Evolutionary conservation across 2,113 vertebrate species (phyloP), one percentile per base, ranked within the genome.

Genomic region (Sylvia atricapilla): DNA sequence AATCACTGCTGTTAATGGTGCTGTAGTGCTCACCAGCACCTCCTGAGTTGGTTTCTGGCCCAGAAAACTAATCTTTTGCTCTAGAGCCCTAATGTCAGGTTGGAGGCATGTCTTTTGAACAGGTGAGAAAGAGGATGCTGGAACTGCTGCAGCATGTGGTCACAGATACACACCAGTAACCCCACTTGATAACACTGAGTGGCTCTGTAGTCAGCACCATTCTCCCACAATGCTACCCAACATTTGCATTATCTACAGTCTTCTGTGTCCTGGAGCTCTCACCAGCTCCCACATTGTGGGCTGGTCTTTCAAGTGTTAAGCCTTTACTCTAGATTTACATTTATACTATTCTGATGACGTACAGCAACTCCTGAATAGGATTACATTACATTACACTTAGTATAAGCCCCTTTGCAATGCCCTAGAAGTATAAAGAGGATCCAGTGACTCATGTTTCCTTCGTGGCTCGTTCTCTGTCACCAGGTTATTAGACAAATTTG

Each of bases 201-300:
- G 13, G 21, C 14, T 68, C n/a, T 77, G 31, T 15, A 79, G 39
- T 33, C 44, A 73, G 24, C 27, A 68, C 35, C 35, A 15, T 9
- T 10, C 15, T 63, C 37, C 44, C 52, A 63, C 0, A 0, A 53
- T 18, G 31, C 15, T 22, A 59, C 8, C 2, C 31, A 85, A 15
- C 7, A 24, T n/a, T 18, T 37, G 14, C 30, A 33, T n/a, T 64
- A 58, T 18, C 39, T 68, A 25, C 46, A 63, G 37, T 64, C 7
- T 49, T 73, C 33, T 60, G 35, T n/a, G 49, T 50, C 35, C 49
- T 59, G 31, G 39, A 67, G 28, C 14, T 73, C 24, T 41, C n/a
- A 80, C 21, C 63, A 81, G 16, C 13, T 80, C 11, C 43, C 27
- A 63, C n/a, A 21, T 22, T 24, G 7, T n/a, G 15, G 33, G 27